phyloP scores from a whole-genome alignment of 2,113 vertebrate species.

The Illadopsis cleaveri region DNA sequence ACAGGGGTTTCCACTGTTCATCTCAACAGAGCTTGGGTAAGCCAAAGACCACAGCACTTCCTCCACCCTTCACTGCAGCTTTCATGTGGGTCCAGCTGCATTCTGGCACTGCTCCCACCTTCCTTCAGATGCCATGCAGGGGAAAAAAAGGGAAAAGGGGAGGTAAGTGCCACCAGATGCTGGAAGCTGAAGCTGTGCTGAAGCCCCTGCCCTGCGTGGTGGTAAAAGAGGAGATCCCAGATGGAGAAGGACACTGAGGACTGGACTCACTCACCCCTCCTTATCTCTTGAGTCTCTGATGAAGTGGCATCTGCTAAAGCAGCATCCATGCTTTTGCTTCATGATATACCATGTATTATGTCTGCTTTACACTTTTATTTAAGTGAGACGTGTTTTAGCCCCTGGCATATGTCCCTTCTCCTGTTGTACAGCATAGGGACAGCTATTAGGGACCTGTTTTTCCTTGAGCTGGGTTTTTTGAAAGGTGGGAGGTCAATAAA shows the following conservation, averaged over 20 bases:
- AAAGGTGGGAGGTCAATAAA: background rate
- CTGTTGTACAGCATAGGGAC: background rate
- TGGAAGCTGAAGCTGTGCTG: background rate
- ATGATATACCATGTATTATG: background rate
- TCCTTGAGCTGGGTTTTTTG: background rate
- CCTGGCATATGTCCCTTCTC: background rate
- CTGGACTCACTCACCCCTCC: background rate
- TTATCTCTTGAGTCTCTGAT: background rate
- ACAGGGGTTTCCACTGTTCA: background rate
- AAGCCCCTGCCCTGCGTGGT: rapidly evolving
- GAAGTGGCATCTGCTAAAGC: background rate
- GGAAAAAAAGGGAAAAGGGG: background rate
- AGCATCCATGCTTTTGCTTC: background rate
- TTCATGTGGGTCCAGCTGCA: background rate
- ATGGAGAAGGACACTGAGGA: background rate
- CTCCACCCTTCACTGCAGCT: background rate
- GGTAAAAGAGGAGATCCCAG: background rate
- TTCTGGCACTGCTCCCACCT: background rate
- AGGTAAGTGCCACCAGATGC: background rate
- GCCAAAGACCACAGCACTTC: background rate
- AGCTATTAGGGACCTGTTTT: background rate
- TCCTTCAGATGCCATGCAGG: background rate
- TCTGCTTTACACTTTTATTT: background rate
- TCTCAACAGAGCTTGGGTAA: background rate
- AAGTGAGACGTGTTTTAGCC: background rate